A percentile compares a stretch with the other conserved stretches of the same genome.
Conservation (phyloP, 1,140 invertebrate species). For the Telenomus remus region DNA sequence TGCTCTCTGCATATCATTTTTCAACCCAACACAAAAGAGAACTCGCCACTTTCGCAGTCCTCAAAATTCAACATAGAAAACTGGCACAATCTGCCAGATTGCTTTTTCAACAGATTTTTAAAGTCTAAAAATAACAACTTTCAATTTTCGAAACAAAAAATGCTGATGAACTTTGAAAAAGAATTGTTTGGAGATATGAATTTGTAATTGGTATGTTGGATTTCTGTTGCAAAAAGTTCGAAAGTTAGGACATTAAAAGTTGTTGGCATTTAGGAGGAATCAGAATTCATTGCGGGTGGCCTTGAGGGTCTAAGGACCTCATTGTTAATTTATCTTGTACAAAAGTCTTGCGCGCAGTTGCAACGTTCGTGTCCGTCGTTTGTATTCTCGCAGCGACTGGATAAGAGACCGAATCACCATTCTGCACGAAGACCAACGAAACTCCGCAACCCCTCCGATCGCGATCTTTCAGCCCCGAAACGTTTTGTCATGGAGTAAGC, state of each 20-base stretch:
- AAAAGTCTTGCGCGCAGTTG: constrained; percentile 43
- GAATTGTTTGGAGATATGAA: neutral
- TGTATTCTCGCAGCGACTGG: constrained; percentile 57
- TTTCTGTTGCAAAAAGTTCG: neutral
- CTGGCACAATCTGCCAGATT: no score
- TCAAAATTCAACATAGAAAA: no score
- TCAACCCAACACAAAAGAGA: constrained; percentile 9
- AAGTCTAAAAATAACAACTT: no score
- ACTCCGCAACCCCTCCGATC: constrained; percentile 56
- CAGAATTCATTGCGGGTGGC: constrained; percentile 57
- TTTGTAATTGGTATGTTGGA: neutral
- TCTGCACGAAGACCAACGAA: constrained; percentile 53
- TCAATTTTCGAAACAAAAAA: no score
- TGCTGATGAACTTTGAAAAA: no score
- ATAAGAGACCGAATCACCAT: constrained; percentile 61
- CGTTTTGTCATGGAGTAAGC: constrained; percentile 64
- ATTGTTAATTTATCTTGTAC: constrained; percentile 59
- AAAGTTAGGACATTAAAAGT: constrained; percentile 54
- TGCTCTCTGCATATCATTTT: constrained; percentile 23
- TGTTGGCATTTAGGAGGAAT: constrained; percentile 48
- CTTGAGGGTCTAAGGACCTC: constrained; percentile 50
- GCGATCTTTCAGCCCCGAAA: constrained; percentile 61
- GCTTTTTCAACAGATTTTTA: no score
- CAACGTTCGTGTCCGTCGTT: constrained; percentile 55
- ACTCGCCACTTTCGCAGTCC: neutral